phyloP scores from a whole-genome alignment of 2,888 invertebrate species.

The Trichogramma dendrolimi region DNA sequence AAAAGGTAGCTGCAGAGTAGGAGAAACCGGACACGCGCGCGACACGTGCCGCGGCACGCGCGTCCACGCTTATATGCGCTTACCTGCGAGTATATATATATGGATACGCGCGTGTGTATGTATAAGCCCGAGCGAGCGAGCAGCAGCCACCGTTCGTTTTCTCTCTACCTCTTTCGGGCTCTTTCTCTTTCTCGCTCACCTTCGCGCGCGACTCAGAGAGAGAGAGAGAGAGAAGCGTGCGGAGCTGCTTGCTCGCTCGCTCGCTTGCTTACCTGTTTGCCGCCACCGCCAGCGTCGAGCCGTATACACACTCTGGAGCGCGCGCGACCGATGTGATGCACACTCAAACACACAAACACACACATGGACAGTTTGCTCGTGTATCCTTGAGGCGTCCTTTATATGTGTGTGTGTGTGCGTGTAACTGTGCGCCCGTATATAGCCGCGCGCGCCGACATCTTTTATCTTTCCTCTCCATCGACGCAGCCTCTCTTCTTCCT shows the following conservation, averaged over 20 bases:
- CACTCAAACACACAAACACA: too few species aligned
- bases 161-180: neutral
- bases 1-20: conserved; percentile 16
- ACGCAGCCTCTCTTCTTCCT: too few species aligned
- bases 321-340: neutral
- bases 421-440: too few species aligned
- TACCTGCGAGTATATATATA: too few species aligned
- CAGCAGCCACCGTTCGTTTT: neutral
- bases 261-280: neutral
- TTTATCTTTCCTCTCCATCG: too few species aligned
- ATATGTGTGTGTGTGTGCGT: too few species aligned
- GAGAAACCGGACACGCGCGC: conserved; percentile 45
- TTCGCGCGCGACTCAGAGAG: neutral
- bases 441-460: too few species aligned
- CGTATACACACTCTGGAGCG: neutral
- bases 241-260: neutral
- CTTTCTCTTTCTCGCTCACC: conserved; percentile 4
- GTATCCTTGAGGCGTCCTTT: too few species aligned
- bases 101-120: too few species aligned
- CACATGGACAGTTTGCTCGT: too few species aligned
- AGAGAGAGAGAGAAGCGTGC: conserved; percentile 2
- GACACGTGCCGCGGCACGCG: conserved; percentile 48
- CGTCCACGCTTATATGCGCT: conserved; percentile 20
- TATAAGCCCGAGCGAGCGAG: neutral
- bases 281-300: too few species aligned